A percentile compares a stretch with the other conserved stretches of the same genome.
Conservation (phyloP, 2,888 invertebrate species). For the Drosophila mimetica region DNA sequence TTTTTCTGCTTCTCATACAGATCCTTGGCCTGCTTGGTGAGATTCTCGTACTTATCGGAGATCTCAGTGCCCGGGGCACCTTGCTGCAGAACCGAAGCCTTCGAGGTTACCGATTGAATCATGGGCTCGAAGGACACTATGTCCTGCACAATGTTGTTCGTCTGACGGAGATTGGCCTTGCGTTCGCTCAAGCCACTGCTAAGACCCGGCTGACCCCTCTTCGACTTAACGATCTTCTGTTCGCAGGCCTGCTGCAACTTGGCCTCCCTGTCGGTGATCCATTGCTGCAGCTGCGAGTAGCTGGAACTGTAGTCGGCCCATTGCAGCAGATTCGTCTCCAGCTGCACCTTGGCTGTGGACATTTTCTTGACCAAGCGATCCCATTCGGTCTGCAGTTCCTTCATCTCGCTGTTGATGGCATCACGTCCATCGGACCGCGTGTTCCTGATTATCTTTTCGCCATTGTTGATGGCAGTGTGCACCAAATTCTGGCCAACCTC, state of each 20-base stretch:
- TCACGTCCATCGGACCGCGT: slow-evolving; percentile 96
- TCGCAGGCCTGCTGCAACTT: slow-evolving; percentile 95
- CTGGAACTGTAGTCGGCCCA: slow-evolving; percentile 98
- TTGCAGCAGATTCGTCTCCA: slow-evolving; percentile 95
- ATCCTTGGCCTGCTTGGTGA: slow-evolving; percentile 95
- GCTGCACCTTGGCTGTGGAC: slow-evolving; percentile 94
- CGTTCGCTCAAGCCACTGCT: slow-evolving; percentile 92
- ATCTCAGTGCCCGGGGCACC: slow-evolving; percentile 96
- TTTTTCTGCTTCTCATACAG: slow-evolving; percentile 94
- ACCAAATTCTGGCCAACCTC: slow-evolving; percentile 95
- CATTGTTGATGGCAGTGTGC: slow-evolving; percentile 94
- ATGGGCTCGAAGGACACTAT: slow-evolving; percentile 98
- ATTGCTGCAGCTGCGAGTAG: slow-evolving; percentile 95
- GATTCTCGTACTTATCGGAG: slow-evolving; percentile 94
- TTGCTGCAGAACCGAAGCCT: slow-evolving; percentile 96
- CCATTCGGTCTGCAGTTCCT: slow-evolving; percentile 96
- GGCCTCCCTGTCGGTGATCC: slow-evolving; percentile 97
- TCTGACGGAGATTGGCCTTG: slow-evolving; percentile 94
- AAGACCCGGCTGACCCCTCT: slow-evolving; percentile 91
- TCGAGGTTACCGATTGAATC: slow-evolving; percentile 97
- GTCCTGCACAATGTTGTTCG: slow-evolving; percentile 97
- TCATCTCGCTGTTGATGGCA: slow-evolving; percentile 93
- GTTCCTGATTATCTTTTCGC: slow-evolving; percentile 94
- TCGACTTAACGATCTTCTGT: slow-evolving; percentile 91
- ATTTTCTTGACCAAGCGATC: slow-evolving; percentile 95